Base-by-base conservation (phyloP, 2,888 invertebrate genomes). In the Anaspis maculata region DNA sequence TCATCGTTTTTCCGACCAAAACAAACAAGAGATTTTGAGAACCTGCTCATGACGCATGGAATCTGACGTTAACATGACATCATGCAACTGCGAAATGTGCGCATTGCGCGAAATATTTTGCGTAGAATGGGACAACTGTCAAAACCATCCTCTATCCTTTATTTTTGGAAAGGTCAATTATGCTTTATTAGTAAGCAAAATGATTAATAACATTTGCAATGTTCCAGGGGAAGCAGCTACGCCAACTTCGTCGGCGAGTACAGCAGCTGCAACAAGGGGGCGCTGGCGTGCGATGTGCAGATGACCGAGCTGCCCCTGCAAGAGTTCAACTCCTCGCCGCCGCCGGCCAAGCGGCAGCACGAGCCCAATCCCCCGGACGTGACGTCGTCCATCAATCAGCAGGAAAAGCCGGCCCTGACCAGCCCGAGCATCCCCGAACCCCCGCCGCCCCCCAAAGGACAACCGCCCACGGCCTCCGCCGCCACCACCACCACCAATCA, bases 221-320 rank as follows among this genome's bases (percentile, higher is more conserved):
- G n/a, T n/a, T n/a, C n/a, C n/a, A n/a, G n/a, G n/a, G n/a, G n/a
- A n/a, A n/a, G n/a, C n/a, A n/a, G n/a, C n/a, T n/a, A n/a, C n/a
- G n/a, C n/a, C 14, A 73, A 71, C 46, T 73, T 71, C 44, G 70
- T 73, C 23, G 77, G 77, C 3, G 79, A 80, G 56, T 79, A 78
- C 53, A 78, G 77, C 54, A 78, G 77, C 77, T 54, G 46, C 29
- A 69, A 70, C 38, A 75, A 79, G 37, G 72, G 73, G 42, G 69
- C 75, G 10, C 61, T 77, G 50, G 72, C 73, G 2, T 19, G 19
- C 19, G 77, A 77, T 46, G 71, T 73, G 37, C 74, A 75, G 54
- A 74, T 77, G 42, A 65, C 69, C 22, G 80, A 84, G 51, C 67
- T 84, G 26, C 75, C 77, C 23, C 59, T 79, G 37, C 74, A 74